Evolutionary conservation across 2,888 invertebrate species (phyloP), one percentile per base, ranked within the genome.

Genomic region (Athalia cordata): DNA sequence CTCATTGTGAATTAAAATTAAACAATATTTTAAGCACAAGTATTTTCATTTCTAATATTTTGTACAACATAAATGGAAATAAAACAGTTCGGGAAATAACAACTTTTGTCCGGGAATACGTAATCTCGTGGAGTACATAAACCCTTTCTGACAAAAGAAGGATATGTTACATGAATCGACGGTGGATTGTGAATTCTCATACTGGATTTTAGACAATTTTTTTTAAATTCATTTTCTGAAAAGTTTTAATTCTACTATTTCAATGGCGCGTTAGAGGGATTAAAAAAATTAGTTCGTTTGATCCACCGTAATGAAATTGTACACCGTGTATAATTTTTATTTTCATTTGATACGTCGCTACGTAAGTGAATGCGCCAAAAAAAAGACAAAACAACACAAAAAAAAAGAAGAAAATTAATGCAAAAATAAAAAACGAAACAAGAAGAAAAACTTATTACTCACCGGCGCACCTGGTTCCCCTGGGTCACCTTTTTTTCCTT

Each of bases 401-500:
- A 29, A 29, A 55, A 55, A 4, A 11, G 9, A 11, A 11, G n/a
- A 9, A 9, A 52, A 52, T 52, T 52, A 52, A 52, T 9, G 52
- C 52, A 11, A 52, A 52, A 52, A 29, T 2, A 29, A 43, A 66
- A 43, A 52, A 57, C 55, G 55, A 65, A 79, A 50, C 47, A 13
- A 67, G 43, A 50, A 77, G 5, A 13, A 57, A 78, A 72, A 29
- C 29, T 29, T 29, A 29, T 64, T 64, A 93, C 95, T 94, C 92
- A 97, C 96, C 92, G 95, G 92, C 80, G 95, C 93, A 74, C 96
- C 96, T 45, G 94, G 91, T 84, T 96, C 96, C 81, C 97, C 97
- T 13, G 93, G 87, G 87, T 97, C 96, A 29, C 97, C 97, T 89
- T 96, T 96, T 91, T 96, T 96, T 84, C 97, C 97, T 88, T 96